phyloP scores from a whole-genome alignment of 2,113 vertebrate species.

The Oreocharis arfaki region DNA sequence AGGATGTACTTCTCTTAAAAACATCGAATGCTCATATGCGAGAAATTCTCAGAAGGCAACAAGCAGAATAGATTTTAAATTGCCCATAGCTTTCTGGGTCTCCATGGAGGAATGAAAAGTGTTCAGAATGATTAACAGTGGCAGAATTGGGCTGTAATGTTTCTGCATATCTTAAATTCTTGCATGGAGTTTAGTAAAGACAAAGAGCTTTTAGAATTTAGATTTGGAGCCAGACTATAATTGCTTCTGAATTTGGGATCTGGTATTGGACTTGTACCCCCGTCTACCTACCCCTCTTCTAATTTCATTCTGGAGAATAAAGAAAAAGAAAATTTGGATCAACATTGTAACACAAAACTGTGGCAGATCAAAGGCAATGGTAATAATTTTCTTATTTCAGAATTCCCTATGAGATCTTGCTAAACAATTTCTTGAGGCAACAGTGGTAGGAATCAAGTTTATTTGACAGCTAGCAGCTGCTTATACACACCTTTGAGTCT shows the following conservation, averaged over 20 bases:
- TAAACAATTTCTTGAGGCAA: constrained; percentile 24
- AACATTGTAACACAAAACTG: not conserved
- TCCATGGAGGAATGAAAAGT: not conserved
- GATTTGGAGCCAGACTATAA: not conserved
- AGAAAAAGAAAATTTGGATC: constrained; percentile 10
- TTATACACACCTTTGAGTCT: not conserved
- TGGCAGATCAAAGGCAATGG: constrained; percentile 3
- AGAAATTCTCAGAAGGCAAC: not conserved
- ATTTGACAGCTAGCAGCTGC: not conserved
- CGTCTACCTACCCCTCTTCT: not conserved
- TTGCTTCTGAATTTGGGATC: not conserved
- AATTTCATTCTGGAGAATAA: constrained; percentile 40
- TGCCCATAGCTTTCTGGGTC: not conserved
- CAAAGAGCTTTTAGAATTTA: not conserved
- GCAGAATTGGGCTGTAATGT: not conserved
- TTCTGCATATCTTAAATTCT: not conserved
- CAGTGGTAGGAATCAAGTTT: not conserved
- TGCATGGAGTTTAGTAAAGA: not conserved
- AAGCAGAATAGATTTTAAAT: not conserved
- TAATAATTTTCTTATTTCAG: constrained; percentile 10
- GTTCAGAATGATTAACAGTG: not conserved
- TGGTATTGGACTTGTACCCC: not conserved
- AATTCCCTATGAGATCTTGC: not conserved
- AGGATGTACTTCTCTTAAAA: not conserved
- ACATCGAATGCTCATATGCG: not conserved